Evolutionary conservation across 1,140 invertebrate species (phyloP), one percentile per base, ranked within the genome.

Genomic region (Drosophila carrolli): DNA sequence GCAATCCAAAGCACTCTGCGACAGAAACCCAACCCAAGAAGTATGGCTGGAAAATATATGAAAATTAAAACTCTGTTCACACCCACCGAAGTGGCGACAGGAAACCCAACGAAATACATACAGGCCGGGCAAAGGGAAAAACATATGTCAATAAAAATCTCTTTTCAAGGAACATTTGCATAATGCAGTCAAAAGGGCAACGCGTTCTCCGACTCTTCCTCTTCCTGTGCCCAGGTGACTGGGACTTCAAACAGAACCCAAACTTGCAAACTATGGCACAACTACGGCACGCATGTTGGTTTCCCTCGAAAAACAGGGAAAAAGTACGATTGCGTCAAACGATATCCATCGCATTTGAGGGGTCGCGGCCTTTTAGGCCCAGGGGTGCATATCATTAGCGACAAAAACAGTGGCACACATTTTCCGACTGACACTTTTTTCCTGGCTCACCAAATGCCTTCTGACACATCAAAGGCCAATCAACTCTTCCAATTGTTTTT

Each of bases 151-250:
- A 89, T 89, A 89, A 89, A 89, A 89, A 84, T 85, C 82, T 76
- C 53, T 79, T 71, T 83, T 62, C 61, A 76, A 70, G 63, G 54
- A 56, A 60, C 81, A 89, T 89, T 89, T 89, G 80, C 84, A 89
- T 89, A 89, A 89, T 89, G 84, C 84, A 89, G 84, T 89, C 84
- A 89, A 89, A 89, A 89, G 84, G 84, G 84, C 85, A 88, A 88
- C 74, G 73, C 73, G 60, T 67, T 41, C 57, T 59, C 65, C 63
- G 35, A 9, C 48, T 66, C 58, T 65, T 62, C 57, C 75, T 80
- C 65, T 76, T 60, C 77, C 59, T 54, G 46, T 57, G 51, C 38
- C 63, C 57, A 63, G 16, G 58, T 74, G 59, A 77, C 29, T 35
- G 50, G 48, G 67, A 79, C 75, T 62, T 86, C 82, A 88, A 88